Base-by-base conservation (phyloP, 2,797 vertebrate genomes). In the Siniperca obscura region DNA sequence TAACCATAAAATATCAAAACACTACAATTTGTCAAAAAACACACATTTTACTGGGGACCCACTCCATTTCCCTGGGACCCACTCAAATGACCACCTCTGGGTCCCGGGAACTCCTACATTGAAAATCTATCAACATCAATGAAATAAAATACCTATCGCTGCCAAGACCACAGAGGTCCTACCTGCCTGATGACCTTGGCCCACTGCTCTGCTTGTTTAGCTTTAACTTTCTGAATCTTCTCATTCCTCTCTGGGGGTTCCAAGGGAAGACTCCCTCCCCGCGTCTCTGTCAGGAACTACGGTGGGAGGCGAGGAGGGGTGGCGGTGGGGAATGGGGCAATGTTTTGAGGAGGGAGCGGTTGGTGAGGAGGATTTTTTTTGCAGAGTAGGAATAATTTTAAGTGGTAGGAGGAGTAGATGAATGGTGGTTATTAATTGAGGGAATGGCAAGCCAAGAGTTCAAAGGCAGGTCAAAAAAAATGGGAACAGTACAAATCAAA, bases 131-230 rank as follows among this genome's bases (percentile, higher is more conserved):
- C 30, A 30, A 30, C 30, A 30, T 30, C 30, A 30, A 30, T 30
- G 30, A 80, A 75, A 56, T 42, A 38, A 67, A 77, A 78, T 14
- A 30, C 62, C 83, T 88, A 85, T 57, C 21, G 44, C 88, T 86
- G 76, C 82, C 76, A 80, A 69, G 86, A 90, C 90, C 90, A 76
- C 90, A 81, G 84, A 78, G 93, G 91, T 91, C 95, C 96, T 99
- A 99, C 97, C 98, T 99, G 97, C 96, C 97, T 96, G 97, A 98
- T 92, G 97, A 98, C 95, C 95, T 96, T 92, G 95, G 98, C 97
- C 98, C 98, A 99, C 89, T 97, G 96, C 92, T 97, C 93, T 97
- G 98, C 97, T 96, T 98, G 97, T 94, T 97, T 97, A 95, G 94
- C 93, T 92, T 95, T 95, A 95, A 94, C 94, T 95, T 95, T 96